Conservation (phyloP, 2,888 invertebrate genomes). For the Petrolisthes cinctipes region DNA sequence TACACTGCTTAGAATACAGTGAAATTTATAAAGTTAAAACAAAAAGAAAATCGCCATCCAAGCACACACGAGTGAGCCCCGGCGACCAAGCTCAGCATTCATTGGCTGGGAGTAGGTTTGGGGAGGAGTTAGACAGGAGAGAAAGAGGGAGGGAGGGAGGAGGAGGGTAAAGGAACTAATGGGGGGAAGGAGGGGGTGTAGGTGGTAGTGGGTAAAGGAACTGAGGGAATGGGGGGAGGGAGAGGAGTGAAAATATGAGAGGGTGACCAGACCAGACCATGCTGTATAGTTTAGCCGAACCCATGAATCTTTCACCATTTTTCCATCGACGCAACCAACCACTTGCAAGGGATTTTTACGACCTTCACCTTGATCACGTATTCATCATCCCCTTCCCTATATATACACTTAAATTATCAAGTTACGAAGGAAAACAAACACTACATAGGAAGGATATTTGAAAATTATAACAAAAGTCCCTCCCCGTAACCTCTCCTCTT, state of each 20-base stretch:
- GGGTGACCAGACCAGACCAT: neutral
- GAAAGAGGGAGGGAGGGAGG: neutral
- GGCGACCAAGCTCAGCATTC: neutral
- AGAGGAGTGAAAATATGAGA: neutral
- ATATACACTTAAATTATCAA: neutral
- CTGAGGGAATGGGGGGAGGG: neutral
- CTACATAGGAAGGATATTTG: neutral
- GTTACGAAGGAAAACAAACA: neutral
- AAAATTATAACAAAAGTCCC: neutral
- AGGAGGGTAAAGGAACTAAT: neutral
- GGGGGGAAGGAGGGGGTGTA: neutral
- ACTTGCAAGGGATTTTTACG: neutral
- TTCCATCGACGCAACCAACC: neutral
- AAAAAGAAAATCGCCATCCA: neutral
- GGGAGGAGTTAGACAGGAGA: neutral
- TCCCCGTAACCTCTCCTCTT: no score
- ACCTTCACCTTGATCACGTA: neutral
- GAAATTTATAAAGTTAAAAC: no score
- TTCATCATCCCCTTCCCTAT: neutral
- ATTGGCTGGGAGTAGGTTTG: slow-evolving; percentile 9
- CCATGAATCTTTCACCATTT: neutral
- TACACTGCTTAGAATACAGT: neutral
- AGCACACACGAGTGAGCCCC: neutral
- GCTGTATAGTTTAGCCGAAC: neutral
- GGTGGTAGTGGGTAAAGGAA: neutral